Evolutionary conservation across 2,113 vertebrate genomes (phyloP).

Genomic region (Trochalopteron elliotii): DNA sequence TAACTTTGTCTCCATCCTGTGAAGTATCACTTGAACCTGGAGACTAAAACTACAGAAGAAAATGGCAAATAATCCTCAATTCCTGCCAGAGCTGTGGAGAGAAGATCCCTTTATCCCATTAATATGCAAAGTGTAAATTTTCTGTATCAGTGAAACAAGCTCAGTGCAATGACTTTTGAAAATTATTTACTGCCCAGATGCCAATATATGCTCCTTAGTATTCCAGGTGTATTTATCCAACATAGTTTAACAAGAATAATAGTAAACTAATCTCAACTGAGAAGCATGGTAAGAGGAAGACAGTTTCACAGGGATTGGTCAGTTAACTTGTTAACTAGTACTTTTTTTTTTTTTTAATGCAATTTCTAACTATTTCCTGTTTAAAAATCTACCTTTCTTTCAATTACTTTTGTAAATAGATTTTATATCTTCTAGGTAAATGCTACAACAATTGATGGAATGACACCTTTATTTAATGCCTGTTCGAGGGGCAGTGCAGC

Average conservation of each 20-base stretch:
- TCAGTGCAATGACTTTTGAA: background rate
- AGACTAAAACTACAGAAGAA: background rate
- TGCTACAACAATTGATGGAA: conserved; percentile 89
- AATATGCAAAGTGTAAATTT: background rate
- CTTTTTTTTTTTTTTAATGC: background rate
- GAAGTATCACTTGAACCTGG: background rate
- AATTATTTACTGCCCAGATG: background rate
- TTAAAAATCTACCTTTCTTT: background rate
- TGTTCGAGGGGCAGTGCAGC: conserved; percentile 86
- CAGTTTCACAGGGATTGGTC: background rate
- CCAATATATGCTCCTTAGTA: background rate
- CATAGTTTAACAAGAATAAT: background rate
- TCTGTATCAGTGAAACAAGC: background rate
- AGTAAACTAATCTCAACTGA: background rate
- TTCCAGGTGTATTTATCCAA: background rate
- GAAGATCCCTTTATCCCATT: background rate
- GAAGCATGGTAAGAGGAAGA: background rate
- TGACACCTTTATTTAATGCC: conserved; percentile 91
- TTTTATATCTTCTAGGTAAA: conserved; percentile 81
- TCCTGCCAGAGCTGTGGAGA: background rate
- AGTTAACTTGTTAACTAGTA: background rate
- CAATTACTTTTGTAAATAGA: background rate
- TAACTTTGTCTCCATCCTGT: background rate
- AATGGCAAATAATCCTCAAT: background rate
- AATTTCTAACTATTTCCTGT: background rate